phyloP scores from a whole-genome alignment of 2,797 vertebrate genomes.

The Lagorchestes hirsutus region DNA sequence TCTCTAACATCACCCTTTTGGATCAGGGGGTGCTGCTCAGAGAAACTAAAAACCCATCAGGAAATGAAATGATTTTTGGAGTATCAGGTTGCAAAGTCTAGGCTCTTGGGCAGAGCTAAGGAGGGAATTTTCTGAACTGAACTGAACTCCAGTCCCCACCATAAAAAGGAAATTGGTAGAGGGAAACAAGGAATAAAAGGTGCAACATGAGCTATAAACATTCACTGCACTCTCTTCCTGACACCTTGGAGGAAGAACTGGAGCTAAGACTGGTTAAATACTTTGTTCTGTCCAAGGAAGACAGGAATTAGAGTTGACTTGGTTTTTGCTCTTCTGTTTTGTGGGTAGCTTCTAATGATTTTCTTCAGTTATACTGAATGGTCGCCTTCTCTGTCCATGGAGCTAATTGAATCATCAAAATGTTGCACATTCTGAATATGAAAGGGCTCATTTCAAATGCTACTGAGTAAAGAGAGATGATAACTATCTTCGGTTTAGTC shows the following conservation, averaged over 20 bases:
- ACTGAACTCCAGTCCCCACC: neutral
- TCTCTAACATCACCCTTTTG: neutral
- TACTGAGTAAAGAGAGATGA: constrained; percentile 21
- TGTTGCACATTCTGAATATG: constrained; percentile 8
- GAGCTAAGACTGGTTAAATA: neutral
- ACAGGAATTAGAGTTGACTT: neutral
- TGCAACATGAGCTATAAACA: constrained; percentile 44
- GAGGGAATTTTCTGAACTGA: too few species aligned
- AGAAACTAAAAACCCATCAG: neutral
- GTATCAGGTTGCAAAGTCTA: constrained; percentile 7
- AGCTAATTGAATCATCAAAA: constrained; percentile 16
- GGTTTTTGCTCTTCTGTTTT: neutral
- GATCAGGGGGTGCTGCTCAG: neutral
- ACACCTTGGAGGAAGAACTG: constrained; percentile 21
- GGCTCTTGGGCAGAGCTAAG: neutral
- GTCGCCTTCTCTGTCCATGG: constrained; percentile 42
- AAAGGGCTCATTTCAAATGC: constrained; percentile 32
- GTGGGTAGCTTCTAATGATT: neutral
- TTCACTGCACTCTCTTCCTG: constrained; percentile 11
- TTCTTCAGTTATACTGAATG: constrained; percentile 54
- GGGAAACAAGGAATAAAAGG: constrained; percentile 43
- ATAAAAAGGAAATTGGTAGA: neutral
- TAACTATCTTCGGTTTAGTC: constrained; percentile 51
- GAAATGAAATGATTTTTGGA: constrained; percentile 33
- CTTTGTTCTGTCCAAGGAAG: neutral